Percentiles rank a stretch among this genome's conserved stretches.
Evolutionary conservation across 2,113 vertebrate genomes (phyloP).

Genomic region (Psophia crepitans): DNA sequence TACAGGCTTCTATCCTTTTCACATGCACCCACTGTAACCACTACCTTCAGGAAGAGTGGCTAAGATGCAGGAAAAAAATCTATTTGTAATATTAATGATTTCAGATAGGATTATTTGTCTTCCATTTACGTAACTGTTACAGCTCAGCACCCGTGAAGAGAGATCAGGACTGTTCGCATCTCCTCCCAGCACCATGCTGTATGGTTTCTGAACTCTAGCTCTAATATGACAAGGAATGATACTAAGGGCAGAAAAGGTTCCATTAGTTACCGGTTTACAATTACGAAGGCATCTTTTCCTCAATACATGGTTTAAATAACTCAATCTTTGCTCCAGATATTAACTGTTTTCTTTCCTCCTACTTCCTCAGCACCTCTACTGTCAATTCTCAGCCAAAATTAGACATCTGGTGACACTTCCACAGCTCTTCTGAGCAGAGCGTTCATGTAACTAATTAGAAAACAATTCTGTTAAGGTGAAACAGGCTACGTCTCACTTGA

Average conservation of each 20-base stretch:
- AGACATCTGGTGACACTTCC: not conserved
- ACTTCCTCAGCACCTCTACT: not conserved
- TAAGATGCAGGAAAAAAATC: not conserved
- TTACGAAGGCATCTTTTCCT: not conserved
- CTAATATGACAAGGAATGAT: not conserved
- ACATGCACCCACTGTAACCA: not conserved
- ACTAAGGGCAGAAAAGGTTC: not conserved
- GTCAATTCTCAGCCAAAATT: not conserved
- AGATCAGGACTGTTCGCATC: not conserved
- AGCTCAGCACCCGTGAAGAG: not conserved
- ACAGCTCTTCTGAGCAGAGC: not conserved
- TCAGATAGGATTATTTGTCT: not conserved
- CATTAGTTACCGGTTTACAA: not conserved
- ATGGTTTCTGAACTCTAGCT: not conserved
- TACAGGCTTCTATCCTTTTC: not conserved
- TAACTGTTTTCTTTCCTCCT: not conserved
- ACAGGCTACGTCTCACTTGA: not conserved
- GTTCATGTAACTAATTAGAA: not conserved
- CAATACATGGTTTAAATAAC: not conserved
- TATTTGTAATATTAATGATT: not conserved
- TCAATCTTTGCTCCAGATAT: not conserved
- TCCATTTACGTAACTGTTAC: not conserved
- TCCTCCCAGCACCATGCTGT: not conserved
- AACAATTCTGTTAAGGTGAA: not conserved
- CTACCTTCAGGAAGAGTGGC: not conserved